These are phyloP conservation scores for Heliopora coerulea DNA, from an alignment of 92 coral and sea anemone species.

Conservation along the genomic window DNA sequence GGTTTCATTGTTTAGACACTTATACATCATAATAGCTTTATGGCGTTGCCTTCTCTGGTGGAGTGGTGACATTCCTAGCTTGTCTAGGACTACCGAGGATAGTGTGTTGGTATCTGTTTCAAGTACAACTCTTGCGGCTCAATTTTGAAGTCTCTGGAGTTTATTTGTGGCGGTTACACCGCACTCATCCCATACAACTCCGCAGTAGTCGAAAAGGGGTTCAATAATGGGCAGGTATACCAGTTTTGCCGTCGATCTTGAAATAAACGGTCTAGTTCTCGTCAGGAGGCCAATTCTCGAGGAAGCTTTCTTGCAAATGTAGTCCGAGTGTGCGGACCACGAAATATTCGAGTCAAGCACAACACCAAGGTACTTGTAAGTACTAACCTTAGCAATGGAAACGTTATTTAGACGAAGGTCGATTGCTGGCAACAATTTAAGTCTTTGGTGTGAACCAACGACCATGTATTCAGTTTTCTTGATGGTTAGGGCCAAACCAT, in stretches of 20 bases:
- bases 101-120: conserved; percentile 22
- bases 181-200: too few species aligned
- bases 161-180: conserved; percentile 2
- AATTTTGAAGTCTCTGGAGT: too few species aligned
- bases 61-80: conserved; percentile 14
- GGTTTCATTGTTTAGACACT: conserved; percentile 1
- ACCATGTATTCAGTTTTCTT: conserved; percentile 25
- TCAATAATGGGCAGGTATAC: conserved; percentile 22
- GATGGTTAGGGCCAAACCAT: neutral
- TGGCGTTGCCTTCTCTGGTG: conserved; percentile 22
- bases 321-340: conserved; percentile 23
- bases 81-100: conserved; percentile 20
- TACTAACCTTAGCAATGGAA: too few species aligned
- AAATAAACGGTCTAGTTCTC: conserved; percentile 42
- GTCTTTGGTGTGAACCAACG: conserved; percentile 12
- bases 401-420: too few species aligned
- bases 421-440: too few species aligned
- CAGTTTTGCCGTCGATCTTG: conserved; percentile 37
- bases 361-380: too few species aligned
- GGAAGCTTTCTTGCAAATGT: conserved; percentile 38
- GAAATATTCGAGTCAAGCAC: neutral
- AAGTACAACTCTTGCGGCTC: conserved; percentile 20
- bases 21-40: conserved; percentile 18
- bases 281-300: conserved; percentile 47
- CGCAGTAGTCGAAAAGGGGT: conserved; percentile 39